A percentile compares a stretch with the other conserved stretches of the same genome.
phyloP scores from a whole-genome alignment of 2,888 invertebrate genomes.

The Ametastegia equiseti region DNA sequence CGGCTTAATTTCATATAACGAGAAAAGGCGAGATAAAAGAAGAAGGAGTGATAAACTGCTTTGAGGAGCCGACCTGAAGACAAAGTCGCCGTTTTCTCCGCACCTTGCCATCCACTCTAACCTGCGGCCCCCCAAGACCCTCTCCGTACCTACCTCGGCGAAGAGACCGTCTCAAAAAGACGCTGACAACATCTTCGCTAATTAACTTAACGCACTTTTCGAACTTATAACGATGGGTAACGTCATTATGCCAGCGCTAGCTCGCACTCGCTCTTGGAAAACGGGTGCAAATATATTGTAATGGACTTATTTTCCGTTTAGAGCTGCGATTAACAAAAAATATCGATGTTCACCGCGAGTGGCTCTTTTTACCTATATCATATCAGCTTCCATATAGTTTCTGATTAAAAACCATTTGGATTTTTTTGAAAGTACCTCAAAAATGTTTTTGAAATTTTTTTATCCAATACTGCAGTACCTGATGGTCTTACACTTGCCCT shows the following conservation, averaged over 20 bases:
- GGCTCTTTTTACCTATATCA: no score
- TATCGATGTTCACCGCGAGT: slow-evolving; percentile 19
- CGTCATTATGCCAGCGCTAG: slow-evolving; percentile 52
- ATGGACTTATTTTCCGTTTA: slow-evolving; percentile 30
- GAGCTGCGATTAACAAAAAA: slow-evolving; percentile 14
- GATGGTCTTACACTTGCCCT: slow-evolving; percentile 9
- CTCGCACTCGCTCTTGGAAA: slow-evolving; percentile 12
- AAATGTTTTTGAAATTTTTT: no score
- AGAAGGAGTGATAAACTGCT: slow-evolving; percentile 47
- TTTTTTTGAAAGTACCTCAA: no score
- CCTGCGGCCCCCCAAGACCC: slow-evolving; percentile 12
- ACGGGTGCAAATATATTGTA: slow-evolving; percentile 41
- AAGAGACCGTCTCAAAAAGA: slow-evolving; percentile 27
- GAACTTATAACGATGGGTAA: slow-evolving; percentile 56
- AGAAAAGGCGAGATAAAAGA: slow-evolving; percentile 49
- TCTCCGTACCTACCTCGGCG: neutral
- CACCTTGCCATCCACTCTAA: slow-evolving; percentile 4
- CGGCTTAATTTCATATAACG: slow-evolving; percentile 59
- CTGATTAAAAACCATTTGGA: no score
- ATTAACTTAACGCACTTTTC: slow-evolving; percentile 58
- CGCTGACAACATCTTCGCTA: slow-evolving; percentile 55
- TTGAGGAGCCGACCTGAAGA: slow-evolving; percentile 50
- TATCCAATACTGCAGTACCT: neutral
- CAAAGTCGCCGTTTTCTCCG: slow-evolving; percentile 52
- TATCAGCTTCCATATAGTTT: no score